Percentiles rank a stretch among this genome's conserved stretches.
These are phyloP conservation scores for Plectropomus leopardus DNA, from an alignment of 2,113 vertebrate species.

Conservation along the genomic window DNA sequence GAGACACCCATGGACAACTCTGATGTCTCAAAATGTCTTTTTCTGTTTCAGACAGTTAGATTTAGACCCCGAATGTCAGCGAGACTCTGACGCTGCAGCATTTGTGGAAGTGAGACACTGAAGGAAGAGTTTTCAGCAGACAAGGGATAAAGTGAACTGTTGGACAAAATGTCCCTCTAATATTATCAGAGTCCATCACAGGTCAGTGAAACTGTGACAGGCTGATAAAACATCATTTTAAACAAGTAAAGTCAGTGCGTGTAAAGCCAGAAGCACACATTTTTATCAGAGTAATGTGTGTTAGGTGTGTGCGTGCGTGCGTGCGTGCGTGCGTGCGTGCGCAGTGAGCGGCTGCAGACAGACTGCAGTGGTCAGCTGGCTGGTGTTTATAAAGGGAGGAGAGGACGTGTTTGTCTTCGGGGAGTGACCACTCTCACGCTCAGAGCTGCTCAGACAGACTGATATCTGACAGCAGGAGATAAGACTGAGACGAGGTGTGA, in stretches of 20 bases:
- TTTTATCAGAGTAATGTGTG: not conserved
- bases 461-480: slow-evolving; percentile 30
- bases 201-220: no score
- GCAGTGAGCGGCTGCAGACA: not conserved
- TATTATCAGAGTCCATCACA: not conserved
- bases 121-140: not conserved
- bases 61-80: not conserved
- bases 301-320: not conserved
- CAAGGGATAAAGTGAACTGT: not conserved
- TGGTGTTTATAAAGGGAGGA: slow-evolving; percentile 56
- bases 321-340: not conserved
- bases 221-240: no score
- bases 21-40: not conserved
- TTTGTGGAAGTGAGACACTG: not conserved
- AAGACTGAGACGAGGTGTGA: slow-evolving; percentile 4
- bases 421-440: slow-evolving; percentile 20
- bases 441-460: not conserved
- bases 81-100: not conserved
- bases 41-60: not conserved
- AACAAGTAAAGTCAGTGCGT: not conserved
- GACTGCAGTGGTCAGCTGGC: slow-evolving; percentile 3
- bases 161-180: not conserved
- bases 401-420: slow-evolving; percentile 53
- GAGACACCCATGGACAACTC: not conserved
- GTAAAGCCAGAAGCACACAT: no score